A percentile compares a stretch with the other conserved stretches of the same genome.
These are phyloP conservation scores for Coenobita brevimanus DNA, from an alignment of 1,140 invertebrate species.

Conservation along the genomic window DNA sequence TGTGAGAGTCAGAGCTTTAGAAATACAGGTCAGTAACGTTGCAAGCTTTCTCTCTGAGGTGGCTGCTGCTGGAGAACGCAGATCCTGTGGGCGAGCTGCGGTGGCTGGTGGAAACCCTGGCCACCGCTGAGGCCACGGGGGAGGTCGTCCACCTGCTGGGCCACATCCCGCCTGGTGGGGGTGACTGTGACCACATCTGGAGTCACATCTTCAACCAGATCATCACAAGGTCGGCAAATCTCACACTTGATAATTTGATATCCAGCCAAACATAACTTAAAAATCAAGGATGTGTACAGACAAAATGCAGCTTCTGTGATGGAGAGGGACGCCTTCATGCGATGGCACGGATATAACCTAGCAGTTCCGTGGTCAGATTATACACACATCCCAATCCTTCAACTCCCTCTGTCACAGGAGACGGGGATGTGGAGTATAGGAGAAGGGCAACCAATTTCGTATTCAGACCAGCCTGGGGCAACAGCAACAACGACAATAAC, in stretches of 20 bases:
- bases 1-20: no score
- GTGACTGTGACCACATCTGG: constrained; percentile 94
- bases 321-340: neutral
- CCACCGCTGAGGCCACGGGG: constrained; percentile 91
- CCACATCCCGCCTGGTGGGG: constrained; percentile 97
- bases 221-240: constrained; percentile 80
- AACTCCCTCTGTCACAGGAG: no score
- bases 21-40: no score
- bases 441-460: no score
- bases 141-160: constrained; percentile 98
- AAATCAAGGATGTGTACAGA: neutral
- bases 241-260: neutral
- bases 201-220: constrained; percentile 93
- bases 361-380: no score
- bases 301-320: neutral
- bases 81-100: constrained; percentile 95
- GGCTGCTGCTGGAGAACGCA: constrained; percentile 96
- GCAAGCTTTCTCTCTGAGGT: no score
- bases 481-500: no score
- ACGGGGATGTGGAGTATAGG: no score
- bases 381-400: no score
- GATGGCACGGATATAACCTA: no score
- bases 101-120: constrained; percentile 96
- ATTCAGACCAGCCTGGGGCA: no score
- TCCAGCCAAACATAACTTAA: neutral